A percentile compares a stretch with the other conserved stretches of the same genome.
Conservation (phyloP, 2,888 invertebrate species). For the Diplazon laetatorius region DNA sequence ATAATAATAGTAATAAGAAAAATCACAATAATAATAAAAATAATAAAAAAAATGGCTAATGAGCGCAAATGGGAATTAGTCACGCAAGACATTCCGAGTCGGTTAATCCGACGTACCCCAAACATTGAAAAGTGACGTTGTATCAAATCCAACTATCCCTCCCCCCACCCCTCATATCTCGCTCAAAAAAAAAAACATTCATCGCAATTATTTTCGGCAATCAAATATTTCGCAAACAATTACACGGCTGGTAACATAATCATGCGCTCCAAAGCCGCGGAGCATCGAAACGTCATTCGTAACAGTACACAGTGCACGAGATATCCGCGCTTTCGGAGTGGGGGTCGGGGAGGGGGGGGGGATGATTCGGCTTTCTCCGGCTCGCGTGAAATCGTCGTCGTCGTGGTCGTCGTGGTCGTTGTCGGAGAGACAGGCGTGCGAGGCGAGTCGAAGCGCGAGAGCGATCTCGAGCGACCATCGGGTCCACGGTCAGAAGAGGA, state of each 20-base stretch:
- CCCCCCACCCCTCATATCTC: background rate
- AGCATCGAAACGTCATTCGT: slow-evolving; percentile 54
- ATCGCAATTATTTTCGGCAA: slow-evolving; percentile 19
- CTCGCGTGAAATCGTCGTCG: slow-evolving; percentile 52
- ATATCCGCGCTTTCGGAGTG: too few relatives aligned
- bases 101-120: background rate
- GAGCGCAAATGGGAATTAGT: background rate
- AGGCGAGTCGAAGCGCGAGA: slow-evolving; percentile 33
- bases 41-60: background rate
- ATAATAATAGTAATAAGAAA: too few relatives aligned
- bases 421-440: slow-evolving; percentile 43
- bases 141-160: background rate
- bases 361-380: slow-evolving; percentile 57
- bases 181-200: too few relatives aligned
- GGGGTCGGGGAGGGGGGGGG: too few relatives aligned
- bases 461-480: too few relatives aligned
- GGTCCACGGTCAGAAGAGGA: slow-evolving; percentile 48
- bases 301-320: slow-evolving; percentile 39
- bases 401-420: too few relatives aligned
- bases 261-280: too few relatives aligned
- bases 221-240: slow-evolving; percentile 11
- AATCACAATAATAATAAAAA: too few relatives aligned
- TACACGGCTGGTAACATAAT: slow-evolving; percentile 12
- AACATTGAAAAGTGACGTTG: background rate
- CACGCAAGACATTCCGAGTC: background rate